Evolutionary conservation across 1,140 invertebrate genomes (phyloP).

Genomic region (Andrena cerasifolii): DNA sequence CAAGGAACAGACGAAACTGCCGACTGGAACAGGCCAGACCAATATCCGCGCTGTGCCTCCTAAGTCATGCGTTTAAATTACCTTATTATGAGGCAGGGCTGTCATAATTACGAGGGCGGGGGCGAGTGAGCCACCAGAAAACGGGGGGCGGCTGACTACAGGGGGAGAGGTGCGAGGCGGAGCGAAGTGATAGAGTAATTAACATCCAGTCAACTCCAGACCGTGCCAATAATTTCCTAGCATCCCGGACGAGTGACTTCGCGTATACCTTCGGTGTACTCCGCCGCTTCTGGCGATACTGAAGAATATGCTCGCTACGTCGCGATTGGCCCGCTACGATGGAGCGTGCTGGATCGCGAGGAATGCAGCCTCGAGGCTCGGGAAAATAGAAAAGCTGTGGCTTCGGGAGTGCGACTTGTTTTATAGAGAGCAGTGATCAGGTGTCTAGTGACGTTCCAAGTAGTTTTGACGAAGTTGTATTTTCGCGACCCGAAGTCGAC

Average conservation of each 20-base stretch:
- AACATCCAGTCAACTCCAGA: constrained; percentile 74
- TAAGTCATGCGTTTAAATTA: constrained; percentile 77
- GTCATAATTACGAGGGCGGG: constrained; percentile 68
- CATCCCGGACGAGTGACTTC: constrained; percentile 47
- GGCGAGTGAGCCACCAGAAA: not conserved
- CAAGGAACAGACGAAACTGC: constrained; percentile 55
- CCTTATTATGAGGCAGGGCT: constrained; percentile 70
- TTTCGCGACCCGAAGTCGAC: too few relatives aligned
- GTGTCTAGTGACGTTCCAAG: too few relatives aligned
- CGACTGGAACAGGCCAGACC: constrained; percentile 41
- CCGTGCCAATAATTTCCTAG: constrained; percentile 71
- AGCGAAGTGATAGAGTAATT: constrained; percentile 72
- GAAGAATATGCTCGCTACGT: too few relatives aligned
- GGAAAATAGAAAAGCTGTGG: too few relatives aligned
- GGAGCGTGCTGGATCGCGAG: not conserved
- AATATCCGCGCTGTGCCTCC: constrained; percentile 58
- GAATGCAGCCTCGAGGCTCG: too few relatives aligned
- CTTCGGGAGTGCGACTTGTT: too few relatives aligned
- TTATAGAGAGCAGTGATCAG: too few relatives aligned
- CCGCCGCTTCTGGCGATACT: constrained; percentile 9
- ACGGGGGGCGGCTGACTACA: not conserved
- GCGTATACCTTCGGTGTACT: constrained; percentile 27
- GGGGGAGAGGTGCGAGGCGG: constrained; percentile 16
- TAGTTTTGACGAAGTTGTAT: too few relatives aligned
- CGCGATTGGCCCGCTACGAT: not conserved